Base-by-base conservation (phyloP, 2,888 invertebrate genomes). In the Lissocephala sabroskyi region DNA sequence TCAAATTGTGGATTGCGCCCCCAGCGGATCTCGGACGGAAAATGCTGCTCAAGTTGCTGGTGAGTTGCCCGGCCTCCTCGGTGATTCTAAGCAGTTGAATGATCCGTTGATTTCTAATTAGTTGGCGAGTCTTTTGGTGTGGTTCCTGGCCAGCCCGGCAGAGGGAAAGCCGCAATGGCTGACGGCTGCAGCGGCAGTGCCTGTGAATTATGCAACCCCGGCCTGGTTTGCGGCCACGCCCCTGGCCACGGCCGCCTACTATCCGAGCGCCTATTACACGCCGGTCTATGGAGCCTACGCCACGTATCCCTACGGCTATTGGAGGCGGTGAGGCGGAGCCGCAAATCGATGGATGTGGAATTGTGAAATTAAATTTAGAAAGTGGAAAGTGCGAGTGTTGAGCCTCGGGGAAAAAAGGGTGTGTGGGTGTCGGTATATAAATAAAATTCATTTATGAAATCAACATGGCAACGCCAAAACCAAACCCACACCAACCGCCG, bases 211-310 rank as follows among this genome's bases (percentile, higher is more conserved):
- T 73, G 70, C 74, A 40, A 64, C 70, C 23, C 49, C 58, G 18
- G 37, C 59, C 6, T 62, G 73, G 67, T 11, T 60, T 13, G 49
- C 57, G n/a, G 41, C 29, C 37, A 29, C 45, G 28, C 45, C 45
- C 6, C 35, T 37, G 16, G 37, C 53, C 45, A 37, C 73, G 42
- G 32, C 52, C 28, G 23, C 23, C 23, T 23, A 23, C 7, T 23
- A 23, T 23, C 23, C 23, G 23, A 7, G 4, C 3, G 7, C 23
- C 3, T 23, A 23, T 23, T 23, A 23, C 7, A 23, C 23, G 30
- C 77, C 77, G 4, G 56, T 59, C 1, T 71, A 73, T 46, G 75
- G 67, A 43, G 46, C 71, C 41, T 73, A 73, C 46, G 71, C 78
- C 57, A 53, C 75, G 37, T 73, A 73, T 70, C 71, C 71, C 23